Conservation (phyloP, 2,888 invertebrate genomes). For the Heliconius erato region DNA sequence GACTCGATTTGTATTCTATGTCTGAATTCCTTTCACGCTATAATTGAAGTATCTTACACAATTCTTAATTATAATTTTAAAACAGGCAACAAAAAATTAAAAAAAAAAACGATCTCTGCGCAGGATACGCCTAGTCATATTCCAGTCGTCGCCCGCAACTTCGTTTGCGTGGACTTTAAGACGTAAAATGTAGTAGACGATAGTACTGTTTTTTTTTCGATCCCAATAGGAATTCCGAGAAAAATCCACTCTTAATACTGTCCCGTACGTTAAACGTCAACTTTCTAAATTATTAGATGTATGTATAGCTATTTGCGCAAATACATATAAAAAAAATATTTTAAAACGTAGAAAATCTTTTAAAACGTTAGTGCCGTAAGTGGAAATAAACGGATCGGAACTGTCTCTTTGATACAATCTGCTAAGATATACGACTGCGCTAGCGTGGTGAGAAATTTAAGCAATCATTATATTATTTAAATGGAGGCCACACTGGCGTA, state of each 20-base stretch:
- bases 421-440: not conserved
- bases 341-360: conserved; percentile 2
- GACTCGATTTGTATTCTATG: conserved; percentile 26
- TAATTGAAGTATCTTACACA: conserved; percentile 10
- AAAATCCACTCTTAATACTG: no score
- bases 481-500: not conserved
- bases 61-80: not conserved
- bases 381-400: conserved; percentile 14
- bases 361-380: conserved; percentile 8
- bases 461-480: conserved; percentile 15
- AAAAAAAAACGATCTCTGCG: no score
- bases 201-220: no score
- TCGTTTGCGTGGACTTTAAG: no score
- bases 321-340: not conserved
- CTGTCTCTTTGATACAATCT: conserved; percentile 24
- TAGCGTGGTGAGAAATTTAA: conserved; percentile 3
- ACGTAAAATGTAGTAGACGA: no score
- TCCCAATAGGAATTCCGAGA: no score
- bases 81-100: no score
- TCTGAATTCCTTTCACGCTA: conserved; percentile 21
- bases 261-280: no score
- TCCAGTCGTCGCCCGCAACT: no score
- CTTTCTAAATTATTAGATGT: no score
- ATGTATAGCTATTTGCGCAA: no score
- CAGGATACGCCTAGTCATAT: no score